phyloP scores from a whole-genome alignment of 2,797 vertebrate species.

The Xerus rutilus region DNA sequence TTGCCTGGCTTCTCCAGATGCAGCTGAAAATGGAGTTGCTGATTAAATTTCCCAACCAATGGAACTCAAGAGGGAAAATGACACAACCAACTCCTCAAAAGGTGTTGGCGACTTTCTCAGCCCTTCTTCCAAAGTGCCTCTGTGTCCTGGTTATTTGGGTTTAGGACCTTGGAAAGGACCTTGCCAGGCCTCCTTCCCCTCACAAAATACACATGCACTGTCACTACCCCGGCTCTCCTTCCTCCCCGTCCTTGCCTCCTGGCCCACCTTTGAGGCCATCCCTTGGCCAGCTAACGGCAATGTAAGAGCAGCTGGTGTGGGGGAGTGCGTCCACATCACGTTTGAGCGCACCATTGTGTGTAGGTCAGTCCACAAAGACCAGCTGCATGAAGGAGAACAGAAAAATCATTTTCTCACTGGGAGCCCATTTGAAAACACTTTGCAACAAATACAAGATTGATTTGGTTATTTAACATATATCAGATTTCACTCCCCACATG shows the following conservation, averaged over 20 bases:
- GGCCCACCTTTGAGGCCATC: neutral
- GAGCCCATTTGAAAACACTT: constrained; percentile 60
- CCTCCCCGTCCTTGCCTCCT: neutral
- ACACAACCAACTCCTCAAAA: neutral
- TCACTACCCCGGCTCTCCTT: neutral
- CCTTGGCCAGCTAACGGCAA: neutral
- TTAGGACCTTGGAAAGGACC: neutral
- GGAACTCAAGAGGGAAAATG: neutral
- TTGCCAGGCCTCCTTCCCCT: neutral
- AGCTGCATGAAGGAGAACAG: constrained; percentile 21
- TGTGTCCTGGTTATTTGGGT: neutral
- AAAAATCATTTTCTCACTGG: constrained; percentile 61
- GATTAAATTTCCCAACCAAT: neutral
- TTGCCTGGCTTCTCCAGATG: neutral
- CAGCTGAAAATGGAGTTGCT: neutral
- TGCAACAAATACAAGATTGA: constrained; percentile 70
- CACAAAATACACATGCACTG: neutral
- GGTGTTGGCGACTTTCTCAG: neutral
- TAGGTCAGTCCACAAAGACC: neutral
- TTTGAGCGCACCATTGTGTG: neutral
- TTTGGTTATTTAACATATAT: constrained; percentile 56
- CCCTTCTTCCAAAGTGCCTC: neutral
- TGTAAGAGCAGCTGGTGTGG: neutral
- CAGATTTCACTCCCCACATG: constrained; percentile 50
- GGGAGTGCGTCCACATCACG: neutral